These are phyloP conservation scores for Heliconius cydno DNA, from an alignment of 2,888 invertebrate genomes.

Conservation along the genomic window DNA sequence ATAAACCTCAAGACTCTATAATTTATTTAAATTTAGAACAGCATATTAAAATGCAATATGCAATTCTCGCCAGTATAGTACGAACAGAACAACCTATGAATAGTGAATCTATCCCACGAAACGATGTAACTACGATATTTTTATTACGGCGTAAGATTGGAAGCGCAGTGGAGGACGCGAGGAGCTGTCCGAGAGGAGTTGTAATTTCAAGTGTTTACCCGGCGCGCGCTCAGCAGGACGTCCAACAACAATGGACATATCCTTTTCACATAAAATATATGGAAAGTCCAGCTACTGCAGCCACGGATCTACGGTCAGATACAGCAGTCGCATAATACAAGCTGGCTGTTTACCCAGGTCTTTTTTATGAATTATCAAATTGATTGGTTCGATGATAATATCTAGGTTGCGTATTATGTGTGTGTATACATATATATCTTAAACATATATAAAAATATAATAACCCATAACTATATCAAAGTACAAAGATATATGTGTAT, in stretches of 20 bases:
- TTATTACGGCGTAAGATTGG: constrained; percentile 81
- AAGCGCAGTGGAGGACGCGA: constrained; percentile 69
- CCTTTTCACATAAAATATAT: constrained; percentile 84
- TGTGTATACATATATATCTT: background rate
- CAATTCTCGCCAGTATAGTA: constrained; percentile 37
- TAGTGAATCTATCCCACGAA: constrained; percentile 46
- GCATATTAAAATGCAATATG: constrained; percentile 24
- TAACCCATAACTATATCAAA: too few species aligned
- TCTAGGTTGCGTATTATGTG: constrained; percentile 71
- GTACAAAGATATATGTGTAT: too few species aligned
- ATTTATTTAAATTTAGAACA: constrained; percentile 21
- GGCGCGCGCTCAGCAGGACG: constrained; percentile 73
- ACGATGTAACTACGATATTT: constrained; percentile 59
- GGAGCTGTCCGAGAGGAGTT: constrained; percentile 68
- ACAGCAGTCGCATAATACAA: constrained; percentile 72
- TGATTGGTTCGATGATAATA: constrained; percentile 82
- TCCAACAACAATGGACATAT: constrained; percentile 80
- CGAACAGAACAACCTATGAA: constrained; percentile 44
- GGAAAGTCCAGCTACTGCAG: constrained; percentile 78
- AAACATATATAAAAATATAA: background rate
- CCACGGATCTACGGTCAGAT: constrained; percentile 76
- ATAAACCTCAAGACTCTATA: constrained; percentile 7
- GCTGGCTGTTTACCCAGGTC: constrained; percentile 76
- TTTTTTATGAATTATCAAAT: constrained; percentile 83
- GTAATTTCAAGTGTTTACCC: constrained; percentile 83